Evolutionary conservation across 2,888 invertebrate species (phyloP).

Genomic region (Clepsis dumicolana): DNA sequence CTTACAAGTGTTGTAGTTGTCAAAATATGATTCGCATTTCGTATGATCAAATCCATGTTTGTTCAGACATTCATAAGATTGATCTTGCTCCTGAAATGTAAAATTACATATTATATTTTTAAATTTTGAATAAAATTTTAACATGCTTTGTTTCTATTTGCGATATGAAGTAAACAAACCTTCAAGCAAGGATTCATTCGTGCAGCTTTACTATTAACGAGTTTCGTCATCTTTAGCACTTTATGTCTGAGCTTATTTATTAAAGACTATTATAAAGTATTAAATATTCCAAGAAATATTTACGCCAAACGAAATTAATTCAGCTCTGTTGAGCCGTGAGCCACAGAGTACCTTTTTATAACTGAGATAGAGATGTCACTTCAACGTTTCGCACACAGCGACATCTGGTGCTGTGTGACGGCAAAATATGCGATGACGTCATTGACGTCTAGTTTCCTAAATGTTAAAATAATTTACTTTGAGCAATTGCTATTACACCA

Average conservation of each 20-base stretch:
- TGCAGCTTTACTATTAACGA: constrained; percentile 68
- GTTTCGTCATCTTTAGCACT: constrained; percentile 60
- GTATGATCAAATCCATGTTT: constrained; percentile 88
- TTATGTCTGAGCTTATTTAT: constrained; percentile 6
- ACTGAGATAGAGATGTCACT: too few species aligned
- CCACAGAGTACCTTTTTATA: too few species aligned
- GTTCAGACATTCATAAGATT: constrained; percentile 90
- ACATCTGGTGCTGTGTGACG: too few species aligned
- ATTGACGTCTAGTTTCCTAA: too few species aligned
- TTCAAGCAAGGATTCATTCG: constrained; percentile 75
- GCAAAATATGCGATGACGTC: too few species aligned
- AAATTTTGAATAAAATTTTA: constrained; percentile 21
- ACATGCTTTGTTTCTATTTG: constrained; percentile 14
- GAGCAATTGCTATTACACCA: too few species aligned
- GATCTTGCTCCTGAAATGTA: constrained; percentile 89
- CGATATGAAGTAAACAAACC: constrained; percentile 54
- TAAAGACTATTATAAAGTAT: not conserved
- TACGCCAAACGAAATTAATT: constrained; percentile 3
- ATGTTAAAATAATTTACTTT: too few species aligned
- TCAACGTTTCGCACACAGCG: too few species aligned
- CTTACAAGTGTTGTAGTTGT: constrained; percentile 92
- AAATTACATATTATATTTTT: constrained; percentile 50
- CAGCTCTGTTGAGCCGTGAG: not conserved
- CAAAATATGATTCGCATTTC: constrained; percentile 89
- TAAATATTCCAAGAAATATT: constrained; percentile 10